Conservation (phyloP, 2,888 invertebrate genomes). For the Callimorpha dominula region DNA sequence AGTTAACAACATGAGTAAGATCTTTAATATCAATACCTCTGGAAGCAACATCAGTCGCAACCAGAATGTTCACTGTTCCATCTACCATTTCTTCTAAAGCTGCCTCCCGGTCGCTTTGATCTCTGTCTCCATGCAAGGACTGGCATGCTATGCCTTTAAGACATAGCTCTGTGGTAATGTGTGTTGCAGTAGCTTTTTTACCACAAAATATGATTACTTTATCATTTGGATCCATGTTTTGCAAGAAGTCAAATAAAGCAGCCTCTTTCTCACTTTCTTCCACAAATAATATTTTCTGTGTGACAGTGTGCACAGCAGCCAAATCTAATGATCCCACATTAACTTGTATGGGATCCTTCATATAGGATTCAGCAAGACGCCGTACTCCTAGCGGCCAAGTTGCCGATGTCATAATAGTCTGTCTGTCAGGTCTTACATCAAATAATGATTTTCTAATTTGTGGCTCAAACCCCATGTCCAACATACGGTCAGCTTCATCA, state of each 20-base stretch:
- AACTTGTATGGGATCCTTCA: conserved; percentile 96
- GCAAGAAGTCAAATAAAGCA: conserved; percentile 89
- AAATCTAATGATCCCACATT: conserved; percentile 96
- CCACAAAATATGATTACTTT: conserved; percentile 97
- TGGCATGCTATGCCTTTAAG: conserved; percentile 90
- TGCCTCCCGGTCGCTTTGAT: conserved; percentile 92
- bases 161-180: conserved; percentile 92
- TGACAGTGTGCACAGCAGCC: conserved; percentile 95
- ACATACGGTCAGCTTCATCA: conserved; percentile 97
- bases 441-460: conserved; percentile 94
- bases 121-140: conserved; percentile 96
- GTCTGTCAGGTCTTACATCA: conserved; percentile 94
- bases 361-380: conserved; percentile 94
- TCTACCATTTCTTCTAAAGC: conserved; percentile 94
- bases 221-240: conserved; percentile 90
- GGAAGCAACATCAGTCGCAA: conserved; percentile 98
- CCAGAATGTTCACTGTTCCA: conserved; percentile 92
- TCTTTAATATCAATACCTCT: conserved; percentile 97
- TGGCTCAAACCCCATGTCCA: conserved; percentile 95
- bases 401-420: conserved; percentile 99
- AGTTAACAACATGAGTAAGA: conserved; percentile 96
- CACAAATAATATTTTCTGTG: conserved; percentile 92
- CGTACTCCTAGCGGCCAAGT: conserved; percentile 97
- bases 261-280: conserved; percentile 90
- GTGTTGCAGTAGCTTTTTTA: conserved; percentile 93